These are phyloP conservation scores for Bombus balteatus DNA, from an alignment of 1,140 invertebrate species.

Conservation along the genomic window DNA sequence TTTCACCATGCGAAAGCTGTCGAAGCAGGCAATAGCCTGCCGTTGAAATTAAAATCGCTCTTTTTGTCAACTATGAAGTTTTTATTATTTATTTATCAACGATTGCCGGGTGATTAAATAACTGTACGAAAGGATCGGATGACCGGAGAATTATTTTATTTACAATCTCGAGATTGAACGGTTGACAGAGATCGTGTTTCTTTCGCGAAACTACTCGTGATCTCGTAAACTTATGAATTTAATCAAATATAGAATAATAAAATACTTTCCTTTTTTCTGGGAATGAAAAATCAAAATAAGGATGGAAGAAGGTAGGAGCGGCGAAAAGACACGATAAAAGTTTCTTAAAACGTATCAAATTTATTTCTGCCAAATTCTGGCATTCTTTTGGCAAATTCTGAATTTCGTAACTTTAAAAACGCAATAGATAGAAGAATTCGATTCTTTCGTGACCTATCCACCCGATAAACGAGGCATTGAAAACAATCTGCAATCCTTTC, in stretches of 20 bases:
- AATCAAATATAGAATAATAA: no score
- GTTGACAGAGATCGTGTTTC: no score
- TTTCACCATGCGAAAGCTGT: no score
- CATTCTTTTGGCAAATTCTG: not conserved
- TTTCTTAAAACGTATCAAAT: slow-evolving; percentile 41
- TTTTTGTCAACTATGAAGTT: no score
- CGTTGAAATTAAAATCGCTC: no score
- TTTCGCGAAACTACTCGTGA: no score
- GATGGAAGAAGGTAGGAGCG: no score
- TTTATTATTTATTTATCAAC: no score
- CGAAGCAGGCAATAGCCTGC: no score
- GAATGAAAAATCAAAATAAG: not conserved
- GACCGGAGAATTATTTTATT: not conserved
- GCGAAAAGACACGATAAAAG: not conserved
- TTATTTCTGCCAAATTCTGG: slow-evolving; percentile 15
- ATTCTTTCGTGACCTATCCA: not conserved
- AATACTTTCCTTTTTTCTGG: no score
- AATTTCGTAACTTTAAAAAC: not conserved
- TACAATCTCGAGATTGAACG: no score
- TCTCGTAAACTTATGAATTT: no score
- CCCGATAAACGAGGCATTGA: not conserved
- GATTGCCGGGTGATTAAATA: not conserved
- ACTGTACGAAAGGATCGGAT: not conserved
- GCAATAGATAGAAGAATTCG: not conserved
- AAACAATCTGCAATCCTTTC: not conserved